These are phyloP conservation scores for Heliconius aoede DNA, from an alignment of 2,888 invertebrate genomes.

Conservation along the genomic window DNA sequence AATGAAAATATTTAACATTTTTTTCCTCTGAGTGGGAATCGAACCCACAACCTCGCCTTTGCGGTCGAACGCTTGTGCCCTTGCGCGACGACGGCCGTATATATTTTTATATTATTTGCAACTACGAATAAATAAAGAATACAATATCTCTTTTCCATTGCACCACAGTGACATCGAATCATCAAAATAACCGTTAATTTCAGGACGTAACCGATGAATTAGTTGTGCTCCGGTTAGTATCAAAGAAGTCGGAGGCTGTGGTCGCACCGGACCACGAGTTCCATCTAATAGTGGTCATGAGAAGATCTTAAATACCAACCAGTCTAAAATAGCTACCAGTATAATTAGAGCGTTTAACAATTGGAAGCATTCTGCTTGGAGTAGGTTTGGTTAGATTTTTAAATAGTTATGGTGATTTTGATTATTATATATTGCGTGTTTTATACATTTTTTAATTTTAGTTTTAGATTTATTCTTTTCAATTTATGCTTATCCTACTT, in stretches of 20 bases:
- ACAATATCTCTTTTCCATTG: too few relatives aligned
- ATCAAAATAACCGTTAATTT: conserved; percentile 4
- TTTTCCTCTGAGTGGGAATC: too few relatives aligned
- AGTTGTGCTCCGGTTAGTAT: conserved; percentile 69
- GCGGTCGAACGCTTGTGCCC: too few relatives aligned
- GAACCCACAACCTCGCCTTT: too few relatives aligned
- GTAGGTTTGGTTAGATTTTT: background rate
- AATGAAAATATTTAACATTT: too few relatives aligned
- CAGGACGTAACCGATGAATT: conserved; percentile 75
- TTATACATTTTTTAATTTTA: background rate
- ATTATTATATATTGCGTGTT: background rate
- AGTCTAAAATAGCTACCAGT: too few relatives aligned
- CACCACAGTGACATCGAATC: background rate
- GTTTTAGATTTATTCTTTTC: background rate
- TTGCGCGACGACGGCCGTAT: too few relatives aligned
- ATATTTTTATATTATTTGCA: too few relatives aligned
- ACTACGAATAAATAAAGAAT: too few relatives aligned
- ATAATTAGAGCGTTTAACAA: background rate
- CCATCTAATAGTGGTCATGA: conserved; percentile 76
- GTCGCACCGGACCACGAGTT: conserved; percentile 75
- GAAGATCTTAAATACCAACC: conserved; percentile 52
- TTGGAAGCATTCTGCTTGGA: too few relatives aligned
- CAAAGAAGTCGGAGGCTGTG: conserved; percentile 75
- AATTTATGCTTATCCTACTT: too few relatives aligned
- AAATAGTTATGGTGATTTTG: background rate